phyloP scores from a whole-genome alignment of 2,113 vertebrate species.

The Periophthalmodon schlosseri region DNA sequence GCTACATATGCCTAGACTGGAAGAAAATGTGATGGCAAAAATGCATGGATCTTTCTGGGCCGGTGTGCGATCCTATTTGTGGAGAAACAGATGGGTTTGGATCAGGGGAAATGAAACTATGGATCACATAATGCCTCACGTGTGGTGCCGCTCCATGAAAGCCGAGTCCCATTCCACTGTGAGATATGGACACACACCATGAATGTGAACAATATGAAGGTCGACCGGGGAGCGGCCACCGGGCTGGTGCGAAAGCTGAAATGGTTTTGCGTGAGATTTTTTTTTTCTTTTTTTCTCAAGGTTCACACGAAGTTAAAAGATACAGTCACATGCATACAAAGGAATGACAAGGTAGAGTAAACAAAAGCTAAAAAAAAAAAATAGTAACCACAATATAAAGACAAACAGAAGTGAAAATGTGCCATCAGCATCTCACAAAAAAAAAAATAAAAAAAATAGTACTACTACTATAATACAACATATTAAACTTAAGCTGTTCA shows the following conservation, averaged over 20 bases:
- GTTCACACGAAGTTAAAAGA: constrained; percentile 8
- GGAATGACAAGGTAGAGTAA: no score
- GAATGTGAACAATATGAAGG: constrained; percentile 20
- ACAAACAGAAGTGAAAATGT: no score
- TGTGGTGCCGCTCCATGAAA: constrained; percentile 28
- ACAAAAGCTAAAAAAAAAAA: no score
- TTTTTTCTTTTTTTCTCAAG: neutral
- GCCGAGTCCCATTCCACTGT: constrained; percentile 22
- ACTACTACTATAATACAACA: no score
- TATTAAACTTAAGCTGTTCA: no score
- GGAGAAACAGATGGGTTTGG: constrained; percentile 18
- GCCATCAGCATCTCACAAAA: no score
- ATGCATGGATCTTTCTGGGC: neutral
- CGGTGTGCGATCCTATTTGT: neutral
- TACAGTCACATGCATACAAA: no score
- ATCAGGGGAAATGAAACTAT: constrained; percentile 25
- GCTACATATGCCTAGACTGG: constrained; percentile 15
- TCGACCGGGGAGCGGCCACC: neutral
- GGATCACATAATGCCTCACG: constrained; percentile 30
- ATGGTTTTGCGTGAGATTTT: neutral
- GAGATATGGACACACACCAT: constrained; percentile 12
- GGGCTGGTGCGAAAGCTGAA: neutral
- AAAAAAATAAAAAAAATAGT: no score
- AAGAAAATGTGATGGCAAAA: constrained; percentile 6
- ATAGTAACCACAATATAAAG: no score